Evolutionary conservation across 2,888 invertebrate genomes (phyloP).

Genomic region (Clivina fossor): DNA sequence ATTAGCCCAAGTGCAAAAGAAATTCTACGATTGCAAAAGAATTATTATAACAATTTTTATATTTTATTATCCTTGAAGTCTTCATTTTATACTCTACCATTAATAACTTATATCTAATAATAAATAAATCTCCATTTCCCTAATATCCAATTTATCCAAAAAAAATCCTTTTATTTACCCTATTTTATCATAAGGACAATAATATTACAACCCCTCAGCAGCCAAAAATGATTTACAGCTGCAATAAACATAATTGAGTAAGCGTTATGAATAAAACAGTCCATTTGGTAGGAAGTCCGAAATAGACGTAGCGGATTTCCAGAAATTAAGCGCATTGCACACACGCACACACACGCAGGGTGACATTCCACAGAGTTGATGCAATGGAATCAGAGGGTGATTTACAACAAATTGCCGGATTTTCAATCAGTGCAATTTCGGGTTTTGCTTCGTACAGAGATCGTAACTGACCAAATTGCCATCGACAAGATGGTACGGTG

Average conservation of each 20-base stretch:
- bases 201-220: constrained; percentile 14
- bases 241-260: constrained; percentile 30
- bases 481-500: too few species aligned
- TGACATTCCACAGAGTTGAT: neutral
- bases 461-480: too few species aligned
- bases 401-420: constrained; percentile 29
- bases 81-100: neutral
- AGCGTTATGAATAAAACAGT: constrained; percentile 32
- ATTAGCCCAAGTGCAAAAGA: too few species aligned
- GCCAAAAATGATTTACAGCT: constrained; percentile 20
- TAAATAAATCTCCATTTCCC: constrained; percentile 27
- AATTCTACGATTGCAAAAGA: too few species aligned
- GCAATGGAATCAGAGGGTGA: constrained; percentile 16
- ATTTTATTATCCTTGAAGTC: too few species aligned
- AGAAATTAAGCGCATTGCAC: constrained; percentile 22
- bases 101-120: neutral
- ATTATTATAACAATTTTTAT: too few species aligned
- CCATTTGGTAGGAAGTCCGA: constrained; percentile 12
- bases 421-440: constrained; percentile 26
- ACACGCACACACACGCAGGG: constrained; percentile 1
- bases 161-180: constrained; percentile 25
- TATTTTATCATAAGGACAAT: constrained; percentile 14
- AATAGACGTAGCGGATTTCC: constrained; percentile 13
- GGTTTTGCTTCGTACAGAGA: neutral
- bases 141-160: constrained; percentile 17